Conservation (phyloP, 2,113 vertebrate genomes). For the Oceanodroma tethys region DNA sequence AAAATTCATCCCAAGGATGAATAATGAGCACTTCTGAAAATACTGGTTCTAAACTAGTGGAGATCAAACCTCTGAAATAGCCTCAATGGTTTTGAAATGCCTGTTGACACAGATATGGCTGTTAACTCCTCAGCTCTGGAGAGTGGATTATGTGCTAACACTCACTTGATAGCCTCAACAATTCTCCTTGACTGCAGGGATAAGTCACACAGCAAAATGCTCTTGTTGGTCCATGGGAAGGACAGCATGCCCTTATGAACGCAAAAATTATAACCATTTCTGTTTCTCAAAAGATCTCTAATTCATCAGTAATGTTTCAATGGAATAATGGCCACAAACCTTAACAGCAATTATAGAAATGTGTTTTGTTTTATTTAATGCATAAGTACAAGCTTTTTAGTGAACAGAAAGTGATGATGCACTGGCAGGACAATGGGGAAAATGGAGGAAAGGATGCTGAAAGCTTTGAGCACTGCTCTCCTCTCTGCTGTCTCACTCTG, state of each 20-base stretch:
- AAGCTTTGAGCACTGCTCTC: slow-evolving; percentile 13
- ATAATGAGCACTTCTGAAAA: neutral
- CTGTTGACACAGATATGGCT: neutral
- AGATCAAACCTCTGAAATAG: neutral
- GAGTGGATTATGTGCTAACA: neutral
- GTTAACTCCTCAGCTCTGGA: neutral
- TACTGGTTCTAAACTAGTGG: neutral
- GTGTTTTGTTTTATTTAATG: neutral
- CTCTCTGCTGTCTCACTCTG: slow-evolving; percentile 18
- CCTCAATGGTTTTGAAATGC: neutral
- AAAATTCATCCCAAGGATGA: neutral
- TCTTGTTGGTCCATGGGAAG: neutral
- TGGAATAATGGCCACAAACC: neutral
- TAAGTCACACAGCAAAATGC: neutral
- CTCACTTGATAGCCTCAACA: neutral
- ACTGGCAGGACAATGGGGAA: neutral
- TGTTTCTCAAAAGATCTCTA: neutral
- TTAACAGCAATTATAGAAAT: neutral
- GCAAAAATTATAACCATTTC: neutral
- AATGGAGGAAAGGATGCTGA: neutral
- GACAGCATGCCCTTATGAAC: neutral
- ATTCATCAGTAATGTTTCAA: neutral
- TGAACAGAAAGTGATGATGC: neutral
- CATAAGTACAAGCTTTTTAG: neutral
- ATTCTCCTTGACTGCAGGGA: neutral